These are phyloP conservation scores for Thunnus thynnus DNA, from an alignment of 2,113 vertebrate genomes.

Conservation along the genomic window DNA sequence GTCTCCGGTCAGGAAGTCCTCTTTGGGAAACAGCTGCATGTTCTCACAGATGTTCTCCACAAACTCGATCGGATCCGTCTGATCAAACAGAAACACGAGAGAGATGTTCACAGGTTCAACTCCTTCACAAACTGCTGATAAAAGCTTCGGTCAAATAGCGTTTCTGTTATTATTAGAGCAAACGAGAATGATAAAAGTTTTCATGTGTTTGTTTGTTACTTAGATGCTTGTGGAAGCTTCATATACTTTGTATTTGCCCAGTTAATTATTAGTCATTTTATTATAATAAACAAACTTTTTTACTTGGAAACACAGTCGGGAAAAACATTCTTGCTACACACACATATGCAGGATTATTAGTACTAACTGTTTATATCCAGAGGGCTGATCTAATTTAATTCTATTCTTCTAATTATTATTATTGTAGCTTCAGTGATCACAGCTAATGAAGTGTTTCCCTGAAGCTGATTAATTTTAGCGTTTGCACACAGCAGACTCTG, in stretches of 20 bases:
- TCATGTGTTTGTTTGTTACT: no score
- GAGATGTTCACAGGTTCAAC: no score
- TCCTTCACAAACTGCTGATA: no score
- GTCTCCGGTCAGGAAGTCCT: conserved; percentile 95
- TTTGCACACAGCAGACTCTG: background rate
- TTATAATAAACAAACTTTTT: no score
- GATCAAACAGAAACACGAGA: background rate
- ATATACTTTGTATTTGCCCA: no score
- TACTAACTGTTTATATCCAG: background rate
- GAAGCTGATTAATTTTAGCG: background rate
- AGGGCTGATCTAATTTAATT: background rate
- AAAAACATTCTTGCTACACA: no score
- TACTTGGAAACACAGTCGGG: no score
- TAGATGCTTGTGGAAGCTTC: no score
- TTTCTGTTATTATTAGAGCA: no score
- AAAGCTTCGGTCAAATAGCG: no score
- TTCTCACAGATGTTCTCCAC: conserved; percentile 97
- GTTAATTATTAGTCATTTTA: no score
- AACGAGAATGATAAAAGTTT: no score
- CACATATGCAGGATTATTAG: background rate
- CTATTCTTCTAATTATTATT: background rate
- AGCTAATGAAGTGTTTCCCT: background rate
- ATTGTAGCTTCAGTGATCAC: background rate
- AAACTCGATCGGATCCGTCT: conserved; percentile 96
- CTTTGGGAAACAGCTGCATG: conserved; percentile 95